Percentiles rank a stretch among this genome's conserved stretches.
Evolutionary conservation across 2,888 invertebrate genomes (phyloP).

Genomic region (Coecobrya sp.): DNA sequence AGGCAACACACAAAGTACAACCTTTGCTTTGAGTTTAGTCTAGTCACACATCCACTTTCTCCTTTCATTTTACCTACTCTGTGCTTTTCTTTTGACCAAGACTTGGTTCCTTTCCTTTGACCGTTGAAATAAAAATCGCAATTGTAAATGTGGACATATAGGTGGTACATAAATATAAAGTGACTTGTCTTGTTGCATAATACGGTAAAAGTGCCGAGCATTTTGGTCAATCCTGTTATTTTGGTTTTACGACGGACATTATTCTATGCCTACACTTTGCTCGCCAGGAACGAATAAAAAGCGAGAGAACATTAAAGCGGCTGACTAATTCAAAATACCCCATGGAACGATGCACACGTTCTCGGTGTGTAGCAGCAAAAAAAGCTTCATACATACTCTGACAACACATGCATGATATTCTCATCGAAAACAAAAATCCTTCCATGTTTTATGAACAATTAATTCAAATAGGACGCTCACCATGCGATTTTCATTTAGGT

Average conservation of each 20-base stretch:
- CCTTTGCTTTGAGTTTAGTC: neutral
- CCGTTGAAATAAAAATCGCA: neutral
- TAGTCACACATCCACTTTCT: neutral
- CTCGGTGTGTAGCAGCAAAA: neutral
- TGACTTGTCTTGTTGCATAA: conserved; percentile 8
- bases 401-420: neutral
- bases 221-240: conserved; percentile 8
- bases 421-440: conserved; percentile 27
- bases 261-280: neutral
- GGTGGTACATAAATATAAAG: neutral
- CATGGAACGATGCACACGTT: conserved; percentile 51
- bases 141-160: neutral
- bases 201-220: neutral
- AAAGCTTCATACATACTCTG: neutral
- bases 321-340: conserved; percentile 59
- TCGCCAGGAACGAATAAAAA: neutral
- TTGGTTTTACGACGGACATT: neutral
- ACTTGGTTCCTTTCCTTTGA: neutral
- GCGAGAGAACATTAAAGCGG: conserved; percentile 30
- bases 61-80: neutral
- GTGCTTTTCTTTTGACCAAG: neutral
- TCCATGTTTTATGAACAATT: conserved; percentile 65
- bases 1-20: neutral
- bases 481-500: conserved; percentile 52
- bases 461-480: conserved; percentile 69